Conservation (phyloP, 2,888 invertebrate genomes). For the Rhimphoctona megacephalus region DNA sequence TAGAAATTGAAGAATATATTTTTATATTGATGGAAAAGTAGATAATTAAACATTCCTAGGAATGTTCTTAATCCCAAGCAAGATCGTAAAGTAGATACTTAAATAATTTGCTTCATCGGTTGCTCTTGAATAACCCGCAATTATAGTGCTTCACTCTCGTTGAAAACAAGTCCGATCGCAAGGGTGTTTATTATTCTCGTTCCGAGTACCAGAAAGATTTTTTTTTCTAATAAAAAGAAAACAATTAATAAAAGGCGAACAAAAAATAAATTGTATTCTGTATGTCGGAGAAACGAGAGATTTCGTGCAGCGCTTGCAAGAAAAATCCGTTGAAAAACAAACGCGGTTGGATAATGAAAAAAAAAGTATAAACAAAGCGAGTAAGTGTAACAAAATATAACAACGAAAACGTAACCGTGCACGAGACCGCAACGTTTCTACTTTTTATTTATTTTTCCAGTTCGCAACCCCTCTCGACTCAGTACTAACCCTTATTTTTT, state of each 20-base stretch:
- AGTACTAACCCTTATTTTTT: constrained; percentile 14
- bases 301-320: constrained; percentile 28
- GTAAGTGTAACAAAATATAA: constrained; percentile 10
- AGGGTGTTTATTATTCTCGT: constrained; percentile 35
- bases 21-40: neutral
- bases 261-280: neutral
- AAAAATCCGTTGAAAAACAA: constrained; percentile 49
- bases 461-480: neutral
- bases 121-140: neutral
- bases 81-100: neutral
- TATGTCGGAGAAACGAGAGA: constrained; percentile 4
- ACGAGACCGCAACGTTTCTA: constrained; percentile 34
- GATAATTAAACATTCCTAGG: neutral
- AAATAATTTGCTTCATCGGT: neutral
- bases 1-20: neutral
- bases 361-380: neutral
- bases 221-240: neutral
- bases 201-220: constrained; percentile 34
- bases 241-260: neutral
- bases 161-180: neutral
- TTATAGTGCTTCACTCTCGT: neutral
- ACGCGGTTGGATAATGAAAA: constrained; percentile 27
- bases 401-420: constrained; percentile 5
- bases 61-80: neutral
- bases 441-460: constrained; percentile 39